Conservation (phyloP, 1,140 invertebrate species). For the Pomacea maculata region DNA sequence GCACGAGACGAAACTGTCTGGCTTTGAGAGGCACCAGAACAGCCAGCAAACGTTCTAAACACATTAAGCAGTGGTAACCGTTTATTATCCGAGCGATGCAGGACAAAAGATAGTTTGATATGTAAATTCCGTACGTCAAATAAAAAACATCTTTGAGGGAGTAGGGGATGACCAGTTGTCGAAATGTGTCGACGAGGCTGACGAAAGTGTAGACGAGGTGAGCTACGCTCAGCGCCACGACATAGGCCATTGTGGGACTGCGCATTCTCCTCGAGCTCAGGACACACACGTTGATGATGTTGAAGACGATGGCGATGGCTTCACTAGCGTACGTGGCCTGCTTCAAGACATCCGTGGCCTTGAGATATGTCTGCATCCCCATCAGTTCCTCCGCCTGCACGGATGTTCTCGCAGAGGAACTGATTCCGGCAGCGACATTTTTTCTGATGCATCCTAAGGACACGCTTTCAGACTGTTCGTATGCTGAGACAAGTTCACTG, state of each 20-base stretch:
- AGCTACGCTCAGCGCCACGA: not conserved
- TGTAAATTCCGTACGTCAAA: not conserved
- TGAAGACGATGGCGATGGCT: not conserved
- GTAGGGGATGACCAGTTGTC: not conserved
- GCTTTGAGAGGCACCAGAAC: not conserved
- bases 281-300: conserved; percentile 2
- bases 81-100: not conserved
- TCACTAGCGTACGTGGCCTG: not conserved
- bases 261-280: not conserved
- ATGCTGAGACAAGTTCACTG: not conserved
- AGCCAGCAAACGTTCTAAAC: not conserved
- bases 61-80: not conserved
- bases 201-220: conserved; percentile 4
- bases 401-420: not conserved
- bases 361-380: not conserved
- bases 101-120: not conserved
- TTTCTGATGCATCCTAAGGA: no score
- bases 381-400: not conserved
- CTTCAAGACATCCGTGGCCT: not conserved
- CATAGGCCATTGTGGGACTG: not conserved
- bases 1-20: not conserved
- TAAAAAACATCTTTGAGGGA: not conserved
- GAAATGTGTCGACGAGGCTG: not conserved
- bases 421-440: not conserved
- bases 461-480: no score